These are phyloP conservation scores for Paralinhomoeus sp. DNA, from an alignment of 2,888 invertebrate species.

Conservation along the genomic window DNA sequence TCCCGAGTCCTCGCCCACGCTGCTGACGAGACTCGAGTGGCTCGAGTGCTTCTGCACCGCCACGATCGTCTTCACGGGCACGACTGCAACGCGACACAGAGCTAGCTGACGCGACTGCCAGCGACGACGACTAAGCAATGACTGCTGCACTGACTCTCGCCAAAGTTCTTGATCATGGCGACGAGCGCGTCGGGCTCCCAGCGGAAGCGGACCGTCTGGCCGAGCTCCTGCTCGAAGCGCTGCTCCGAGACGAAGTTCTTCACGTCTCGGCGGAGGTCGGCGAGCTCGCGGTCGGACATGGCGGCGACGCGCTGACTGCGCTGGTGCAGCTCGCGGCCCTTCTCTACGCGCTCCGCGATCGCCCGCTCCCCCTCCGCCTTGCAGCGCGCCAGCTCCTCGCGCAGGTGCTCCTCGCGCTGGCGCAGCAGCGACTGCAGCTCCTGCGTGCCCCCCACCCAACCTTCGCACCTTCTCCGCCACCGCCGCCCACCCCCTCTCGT, in stretches of 20 bases:
- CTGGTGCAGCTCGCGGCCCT: constrained; percentile 18
- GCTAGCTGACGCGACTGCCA: too few relatives aligned
- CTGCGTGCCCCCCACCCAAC: background rate
- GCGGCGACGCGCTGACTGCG: constrained; percentile 18
- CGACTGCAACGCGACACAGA: background rate
- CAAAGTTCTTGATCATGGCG: constrained; percentile 17
- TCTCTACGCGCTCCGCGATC: constrained; percentile 16
- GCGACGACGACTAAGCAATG: too few relatives aligned
- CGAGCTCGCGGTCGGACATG: constrained; percentile 18
- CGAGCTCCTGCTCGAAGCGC: constrained; percentile 24
- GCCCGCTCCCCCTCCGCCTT: constrained; percentile 18
- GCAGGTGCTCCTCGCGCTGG: constrained; percentile 15
- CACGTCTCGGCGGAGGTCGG: constrained; percentile 23
- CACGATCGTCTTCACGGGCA: constrained; percentile 1
- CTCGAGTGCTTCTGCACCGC: background rate
- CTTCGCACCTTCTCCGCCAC: too few relatives aligned
- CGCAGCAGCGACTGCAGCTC: constrained; percentile 5
- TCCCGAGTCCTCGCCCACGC: constrained; percentile 4
- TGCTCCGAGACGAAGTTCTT: constrained; percentile 24
- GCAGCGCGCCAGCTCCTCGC: constrained; percentile 16
- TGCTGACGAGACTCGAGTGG: constrained; percentile 2
- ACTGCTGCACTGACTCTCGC: constrained; percentile 8
- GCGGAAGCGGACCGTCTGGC: constrained; percentile 20
- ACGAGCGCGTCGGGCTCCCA: constrained; percentile 20
- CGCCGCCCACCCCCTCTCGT: too few relatives aligned